Base-by-base conservation (phyloP, 2,797 vertebrate genomes). In the Halcyon leucocephala region DNA sequence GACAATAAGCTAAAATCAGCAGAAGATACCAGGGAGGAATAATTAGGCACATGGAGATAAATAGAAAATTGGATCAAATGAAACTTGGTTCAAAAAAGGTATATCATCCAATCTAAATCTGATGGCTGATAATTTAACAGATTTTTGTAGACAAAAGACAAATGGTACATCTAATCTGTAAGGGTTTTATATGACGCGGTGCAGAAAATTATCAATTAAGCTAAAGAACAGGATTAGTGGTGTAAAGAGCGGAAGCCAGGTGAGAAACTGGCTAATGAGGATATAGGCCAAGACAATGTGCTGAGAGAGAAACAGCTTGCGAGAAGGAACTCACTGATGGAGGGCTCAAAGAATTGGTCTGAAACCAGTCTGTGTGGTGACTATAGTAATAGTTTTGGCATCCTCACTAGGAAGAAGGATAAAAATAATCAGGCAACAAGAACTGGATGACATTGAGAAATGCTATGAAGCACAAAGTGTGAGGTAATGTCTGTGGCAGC, bases 361-460 rank as follows among this genome's bases (percentile, higher is more conserved):
- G 78, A 82, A 83, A 65, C 41, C 24, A 8, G 29, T n/a, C 44
- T 86, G 37, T 58, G 33, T 29, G 58, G 29, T 62, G 64, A 70
- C 51, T 86, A 46, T 20, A 46, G 49, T 67, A 89, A 74, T 72
- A 89, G 55, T 33, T 82, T 82, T 92, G 94, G 74, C 62, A 92
- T 14, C 39, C 31, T 85, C 39, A 39, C 64, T 7, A 66, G 67
- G 35, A 92, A 42, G 58, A 69, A 60, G 79, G 65, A 80, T 93
- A 80, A 72, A 86, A 95, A 87, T 77, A 76, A 73, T 66, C 74
- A 85, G 79, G 33, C 64, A 70, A 1, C 33, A n/a, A 46, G 74
- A 73, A 48, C 42, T 64, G 67, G 25, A 51, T 82, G 89, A 93
- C 89, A 82, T 48, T 91, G 95, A 93, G 71, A 77, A 92, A 80